These are phyloP conservation scores for Lathronympha strigana DNA, from an alignment of 2,888 invertebrate genomes.

Conservation along the genomic window DNA sequence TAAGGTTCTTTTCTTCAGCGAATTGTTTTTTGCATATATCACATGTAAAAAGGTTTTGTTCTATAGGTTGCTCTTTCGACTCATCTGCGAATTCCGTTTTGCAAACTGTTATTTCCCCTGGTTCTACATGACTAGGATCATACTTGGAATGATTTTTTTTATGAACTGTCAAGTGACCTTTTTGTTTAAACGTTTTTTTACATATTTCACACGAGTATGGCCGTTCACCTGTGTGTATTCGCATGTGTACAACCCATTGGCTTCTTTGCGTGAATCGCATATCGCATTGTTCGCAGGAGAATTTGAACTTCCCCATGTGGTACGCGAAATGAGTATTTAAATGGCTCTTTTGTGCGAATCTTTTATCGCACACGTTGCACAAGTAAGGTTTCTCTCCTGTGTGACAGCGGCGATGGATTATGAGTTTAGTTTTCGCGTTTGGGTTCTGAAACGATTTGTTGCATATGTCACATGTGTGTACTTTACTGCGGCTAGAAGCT, in stretches of 20 bases:
- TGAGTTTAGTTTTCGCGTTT: constrained; percentile 1
- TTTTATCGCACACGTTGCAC: constrained; percentile 11
- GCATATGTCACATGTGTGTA: constrained; percentile 9
- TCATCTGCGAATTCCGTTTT: background rate
- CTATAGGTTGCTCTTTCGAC: background rate
- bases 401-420: constrained; percentile 15
- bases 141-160: constrained; percentile 12
- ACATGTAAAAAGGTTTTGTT: background rate
- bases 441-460: constrained; percentile 7
- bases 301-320: constrained; percentile 9
- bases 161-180: constrained; percentile 11
- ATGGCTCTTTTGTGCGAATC: constrained; percentile 12
- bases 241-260: constrained; percentile 12
- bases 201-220: constrained; percentile 14
- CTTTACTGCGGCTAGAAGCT: background rate
- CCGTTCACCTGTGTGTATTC: constrained; percentile 11
- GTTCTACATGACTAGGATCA: background rate
- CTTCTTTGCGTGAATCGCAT: constrained; percentile 8
- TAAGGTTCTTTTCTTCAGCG: background rate
- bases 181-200: constrained; percentile 3
- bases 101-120: background rate
- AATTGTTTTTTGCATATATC: constrained; percentile 17
- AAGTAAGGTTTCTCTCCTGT: constrained; percentile 16
- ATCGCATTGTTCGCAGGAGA: constrained; percentile 10
- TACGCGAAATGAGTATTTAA: constrained; percentile 6